Conservation (phyloP, 2,888 invertebrate genomes). For the Bugulina stolonifera region DNA sequence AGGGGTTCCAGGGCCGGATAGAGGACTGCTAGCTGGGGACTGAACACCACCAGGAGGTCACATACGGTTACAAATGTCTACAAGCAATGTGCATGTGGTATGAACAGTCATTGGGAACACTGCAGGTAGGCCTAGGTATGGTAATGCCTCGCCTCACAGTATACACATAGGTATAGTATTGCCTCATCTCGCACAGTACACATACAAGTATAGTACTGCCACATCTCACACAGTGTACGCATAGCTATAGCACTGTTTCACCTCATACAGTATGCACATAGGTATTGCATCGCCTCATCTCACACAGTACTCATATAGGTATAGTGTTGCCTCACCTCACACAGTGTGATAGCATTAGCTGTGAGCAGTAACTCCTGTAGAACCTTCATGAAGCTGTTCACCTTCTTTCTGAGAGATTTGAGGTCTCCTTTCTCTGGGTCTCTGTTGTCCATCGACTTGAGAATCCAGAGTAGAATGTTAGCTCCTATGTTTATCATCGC, state of each 20-base stretch:
- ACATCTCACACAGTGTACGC: too few relatives aligned
- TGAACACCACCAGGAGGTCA: slow-evolving; percentile 87
- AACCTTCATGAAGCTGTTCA: slow-evolving; percentile 17
- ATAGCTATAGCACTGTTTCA: too few relatives aligned
- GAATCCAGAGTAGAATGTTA: slow-evolving; percentile 19
- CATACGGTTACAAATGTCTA: slow-evolving; percentile 91
- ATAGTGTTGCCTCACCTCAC: slow-evolving; percentile 9
- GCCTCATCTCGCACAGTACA: too few relatives aligned
- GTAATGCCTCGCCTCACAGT: too few relatives aligned
- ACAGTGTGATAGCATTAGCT: slow-evolving; percentile 18
- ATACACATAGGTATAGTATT: too few relatives aligned
- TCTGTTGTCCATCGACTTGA: slow-evolving; percentile 8
- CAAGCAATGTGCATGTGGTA: too few relatives aligned
- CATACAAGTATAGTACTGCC: too few relatives aligned
- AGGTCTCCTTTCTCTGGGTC: slow-evolving; percentile 5
- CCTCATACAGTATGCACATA: too few relatives aligned
- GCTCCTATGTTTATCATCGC: slow-evolving; percentile 6
- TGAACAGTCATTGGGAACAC: too few relatives aligned
- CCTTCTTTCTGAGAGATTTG: slow-evolving; percentile 24
- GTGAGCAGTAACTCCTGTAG: slow-evolving; percentile 19
- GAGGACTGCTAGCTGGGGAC: slow-evolving; percentile 64
- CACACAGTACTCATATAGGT: too few relatives aligned
- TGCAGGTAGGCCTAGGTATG: too few relatives aligned
- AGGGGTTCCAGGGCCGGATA: slow-evolving; percentile 56
- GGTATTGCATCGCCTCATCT: too few relatives aligned